Percentiles rank a stretch among this genome's conserved stretches.
These are phyloP conservation scores for Coelogynopora nodosa DNA, from an alignment of 2,888 invertebrate genomes.

Conservation along the genomic window DNA sequence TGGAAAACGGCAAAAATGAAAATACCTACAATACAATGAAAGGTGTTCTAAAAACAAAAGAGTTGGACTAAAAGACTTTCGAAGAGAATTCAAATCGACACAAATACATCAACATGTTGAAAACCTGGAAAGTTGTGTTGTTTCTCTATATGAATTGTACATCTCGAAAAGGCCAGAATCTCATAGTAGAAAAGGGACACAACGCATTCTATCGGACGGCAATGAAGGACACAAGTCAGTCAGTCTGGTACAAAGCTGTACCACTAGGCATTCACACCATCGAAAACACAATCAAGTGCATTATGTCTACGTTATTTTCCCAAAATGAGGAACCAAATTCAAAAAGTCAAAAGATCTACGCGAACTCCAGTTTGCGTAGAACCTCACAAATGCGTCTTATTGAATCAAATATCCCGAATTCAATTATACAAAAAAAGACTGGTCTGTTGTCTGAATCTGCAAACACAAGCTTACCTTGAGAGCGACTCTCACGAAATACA, in stretches of 20 bases:
- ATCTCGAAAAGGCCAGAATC: not conserved
- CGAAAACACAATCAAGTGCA: not conserved
- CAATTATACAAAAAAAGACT: not conserved
- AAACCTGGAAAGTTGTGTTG: no score
- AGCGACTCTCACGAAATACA: not conserved
- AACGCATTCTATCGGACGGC: not conserved
- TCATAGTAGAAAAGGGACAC: not conserved
- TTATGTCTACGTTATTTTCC: not conserved
- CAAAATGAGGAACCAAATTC: not conserved
- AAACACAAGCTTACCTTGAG: not conserved
- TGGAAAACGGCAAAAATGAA: not conserved
- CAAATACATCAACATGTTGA: not conserved
- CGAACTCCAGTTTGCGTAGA: not conserved
- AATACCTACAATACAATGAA: not conserved
- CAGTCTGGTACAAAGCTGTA: not conserved
- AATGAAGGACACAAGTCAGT: slow-evolving; percentile 1
- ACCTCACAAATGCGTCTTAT: not conserved
- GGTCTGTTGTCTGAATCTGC: not conserved
- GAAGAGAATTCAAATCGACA: not conserved
- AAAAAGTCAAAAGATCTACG: not conserved
- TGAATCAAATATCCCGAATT: not conserved
- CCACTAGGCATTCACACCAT: not conserved
- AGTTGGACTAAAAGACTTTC: not conserved
- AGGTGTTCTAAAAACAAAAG: not conserved
- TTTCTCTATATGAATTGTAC: no score